Base-by-base conservation (phyloP, 2,113 vertebrate species). In the Halichoeres trimaculatus region DNA sequence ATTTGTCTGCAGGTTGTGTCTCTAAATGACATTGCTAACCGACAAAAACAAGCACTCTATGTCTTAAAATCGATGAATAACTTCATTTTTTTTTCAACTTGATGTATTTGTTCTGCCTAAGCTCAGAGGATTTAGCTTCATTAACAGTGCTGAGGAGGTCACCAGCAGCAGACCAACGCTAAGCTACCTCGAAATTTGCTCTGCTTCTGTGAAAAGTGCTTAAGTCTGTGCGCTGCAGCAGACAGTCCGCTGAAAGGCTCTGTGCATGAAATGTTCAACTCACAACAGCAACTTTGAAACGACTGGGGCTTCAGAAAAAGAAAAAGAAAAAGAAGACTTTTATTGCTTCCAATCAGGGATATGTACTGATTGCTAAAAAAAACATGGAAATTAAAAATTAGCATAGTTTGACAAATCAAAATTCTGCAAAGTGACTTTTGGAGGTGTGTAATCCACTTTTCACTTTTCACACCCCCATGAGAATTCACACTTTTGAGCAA, bases 111-210 rank as follows among this genome's bases (percentile, higher is more conserved):
- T 63, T 80, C 34, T 35, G 45, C 16, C n/a, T 45, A 73, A 62
- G 16, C 48, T 47, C 47, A 30, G 41, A 40, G 38, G 48, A 76
- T 66, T 53, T 74, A 23, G 17, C 24, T 71, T 85, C 41, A 65
- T 82, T 62, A 71, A 52, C 24, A 9, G 61, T 45, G 45, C 70
- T 47, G 51, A 52, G 45, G 52, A 64, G 67, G 66, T 69, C 69
- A 71, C 20, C 53, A 71, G 58, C 35, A 40, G 17, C 4, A 12
- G 19, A 80, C 11, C 50, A 84, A 65, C 63, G 56, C 62, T 68
- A 16, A 48, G 70, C 53, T 47, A 50, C 70, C 10, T 35, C 67
- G 65, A 74, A 35, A 60, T 84, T 85, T 81, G 40, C 50, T 62
- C 40, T 40, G 24, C 47, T 12, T 20, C 24, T 78, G 16, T 64